Conservation (phyloP, 2,888 invertebrate genomes). For the Oligia strigilis region DNA sequence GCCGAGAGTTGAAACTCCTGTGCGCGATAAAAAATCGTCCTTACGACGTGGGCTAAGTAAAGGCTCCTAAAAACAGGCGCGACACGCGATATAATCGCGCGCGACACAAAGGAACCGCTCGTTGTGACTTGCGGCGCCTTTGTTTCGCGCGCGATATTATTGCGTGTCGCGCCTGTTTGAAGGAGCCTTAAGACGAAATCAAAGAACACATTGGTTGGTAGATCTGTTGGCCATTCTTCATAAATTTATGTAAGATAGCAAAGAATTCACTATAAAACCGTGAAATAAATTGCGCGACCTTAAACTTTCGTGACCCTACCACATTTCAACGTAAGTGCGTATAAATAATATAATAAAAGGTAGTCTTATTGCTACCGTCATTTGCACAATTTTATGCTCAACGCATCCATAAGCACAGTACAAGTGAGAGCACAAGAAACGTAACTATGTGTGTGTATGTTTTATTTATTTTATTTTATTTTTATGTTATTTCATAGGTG, state of each 20-base stretch:
- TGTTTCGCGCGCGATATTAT: too few species aligned
- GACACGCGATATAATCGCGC: too few species aligned
- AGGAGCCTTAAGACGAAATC: too few species aligned
- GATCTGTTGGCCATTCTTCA: constrained; percentile 25
- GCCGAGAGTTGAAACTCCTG: background rate
- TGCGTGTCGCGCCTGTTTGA: too few species aligned
- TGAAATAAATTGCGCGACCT: constrained; percentile 73
- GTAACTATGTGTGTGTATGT: background rate
- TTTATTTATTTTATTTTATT: too few species aligned
- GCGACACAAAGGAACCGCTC: too few species aligned
- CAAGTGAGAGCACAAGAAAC: background rate
- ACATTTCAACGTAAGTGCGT: constrained; percentile 61
- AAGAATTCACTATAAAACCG: constrained; percentile 68
- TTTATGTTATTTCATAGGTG: background rate
- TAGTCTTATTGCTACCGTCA: constrained; percentile 46
- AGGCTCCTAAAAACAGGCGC: too few species aligned
- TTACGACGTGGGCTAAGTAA: too few species aligned
- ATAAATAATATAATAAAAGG: constrained; percentile 62
- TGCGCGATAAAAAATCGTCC: too few species aligned
- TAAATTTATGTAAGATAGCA: constrained; percentile 59
- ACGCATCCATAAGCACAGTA: background rate
- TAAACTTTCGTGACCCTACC: constrained; percentile 69
- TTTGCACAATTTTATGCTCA: constrained; percentile 47
- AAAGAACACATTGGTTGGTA: background rate
- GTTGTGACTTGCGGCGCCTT: too few species aligned